These are phyloP conservation scores for Pycnomerus fuliginosus DNA, from an alignment of 2,888 invertebrate species.

Conservation along the genomic window DNA sequence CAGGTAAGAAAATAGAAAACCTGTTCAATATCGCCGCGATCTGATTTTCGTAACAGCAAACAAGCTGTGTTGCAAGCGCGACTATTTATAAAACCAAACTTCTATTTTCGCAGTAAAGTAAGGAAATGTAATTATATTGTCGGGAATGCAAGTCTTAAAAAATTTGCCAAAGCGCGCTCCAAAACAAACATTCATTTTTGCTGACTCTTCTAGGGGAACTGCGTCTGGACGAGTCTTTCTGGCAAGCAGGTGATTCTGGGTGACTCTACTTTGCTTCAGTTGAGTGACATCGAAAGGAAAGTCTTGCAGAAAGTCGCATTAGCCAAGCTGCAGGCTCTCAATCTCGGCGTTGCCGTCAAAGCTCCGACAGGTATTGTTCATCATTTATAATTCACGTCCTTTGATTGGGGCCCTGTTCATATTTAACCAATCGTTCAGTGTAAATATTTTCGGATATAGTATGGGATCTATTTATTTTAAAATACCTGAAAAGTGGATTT, in stretches of 20 bases:
- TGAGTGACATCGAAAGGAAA: constrained; percentile 76
- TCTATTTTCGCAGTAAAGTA: constrained; percentile 17
- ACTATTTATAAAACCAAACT: constrained; percentile 20
- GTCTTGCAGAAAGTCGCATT: constrained; percentile 84
- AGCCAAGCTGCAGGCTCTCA: constrained; percentile 80
- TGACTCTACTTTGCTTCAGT: constrained; percentile 69
- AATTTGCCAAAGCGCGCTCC: constrained; percentile 5
- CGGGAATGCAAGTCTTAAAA: not conserved
- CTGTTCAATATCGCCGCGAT: constrained; percentile 26
- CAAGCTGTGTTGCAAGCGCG: constrained; percentile 18
- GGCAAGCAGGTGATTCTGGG: constrained; percentile 70
- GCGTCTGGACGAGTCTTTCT: constrained; percentile 72
- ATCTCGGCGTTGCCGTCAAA: constrained; percentile 77
- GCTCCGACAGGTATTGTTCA: constrained; percentile 75
- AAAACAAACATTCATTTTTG: constrained; percentile 7
- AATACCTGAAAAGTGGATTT: too few species aligned
- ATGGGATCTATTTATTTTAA: too few species aligned
- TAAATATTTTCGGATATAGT: too few species aligned
- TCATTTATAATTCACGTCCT: too few species aligned
- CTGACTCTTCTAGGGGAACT: constrained; percentile 66
- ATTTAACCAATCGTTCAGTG: too few species aligned
- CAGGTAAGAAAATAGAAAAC: constrained; percentile 63
- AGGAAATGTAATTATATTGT: constrained; percentile 4
- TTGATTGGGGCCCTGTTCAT: too few species aligned
- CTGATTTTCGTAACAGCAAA: constrained; percentile 24